Evolutionary conservation across 2,888 invertebrate species (phyloP).

Genomic region (Linnaemya vulpina): DNA sequence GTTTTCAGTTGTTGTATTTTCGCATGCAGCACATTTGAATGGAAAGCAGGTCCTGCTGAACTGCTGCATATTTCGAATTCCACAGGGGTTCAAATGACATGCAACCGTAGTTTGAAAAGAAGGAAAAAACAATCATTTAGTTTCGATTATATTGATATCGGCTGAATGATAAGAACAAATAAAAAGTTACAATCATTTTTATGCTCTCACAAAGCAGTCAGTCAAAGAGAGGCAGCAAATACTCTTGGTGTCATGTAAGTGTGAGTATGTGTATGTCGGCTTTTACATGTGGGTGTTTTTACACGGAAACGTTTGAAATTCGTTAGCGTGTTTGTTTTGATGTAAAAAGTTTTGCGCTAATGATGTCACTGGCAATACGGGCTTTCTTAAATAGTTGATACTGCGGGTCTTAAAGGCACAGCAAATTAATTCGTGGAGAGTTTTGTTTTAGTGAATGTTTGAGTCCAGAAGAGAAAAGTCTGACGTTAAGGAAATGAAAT

Average conservation of each 20-base stretch:
- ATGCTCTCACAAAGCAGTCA: conserved; percentile 4
- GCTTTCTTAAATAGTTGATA: not conserved
- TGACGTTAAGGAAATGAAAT: too few species aligned
- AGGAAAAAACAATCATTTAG: conserved; percentile 37
- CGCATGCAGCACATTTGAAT: conserved; percentile 54
- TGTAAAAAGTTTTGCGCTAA: conserved; percentile 38
- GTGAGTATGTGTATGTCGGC: not conserved
- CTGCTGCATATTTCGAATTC: conserved; percentile 15
- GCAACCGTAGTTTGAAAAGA: too few species aligned
- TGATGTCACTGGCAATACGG: conserved; percentile 51
- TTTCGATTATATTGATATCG: conserved; percentile 54
- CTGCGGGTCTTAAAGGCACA: not conserved
- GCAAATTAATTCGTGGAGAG: not conserved
- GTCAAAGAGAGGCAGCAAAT: not conserved
- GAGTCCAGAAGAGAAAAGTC: not conserved
- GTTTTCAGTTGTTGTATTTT: conserved; percentile 15
- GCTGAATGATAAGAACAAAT: conserved; percentile 50
- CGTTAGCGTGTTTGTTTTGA: conserved; percentile 14
- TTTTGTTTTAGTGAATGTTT: too few species aligned
- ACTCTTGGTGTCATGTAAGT: not conserved
- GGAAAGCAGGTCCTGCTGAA: conserved; percentile 30
- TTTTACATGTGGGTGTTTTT: not conserved
- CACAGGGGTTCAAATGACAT: conserved; percentile 5
- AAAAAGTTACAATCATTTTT: conserved; percentile 2
- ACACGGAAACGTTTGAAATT: conserved; percentile 11